Evolutionary conservation across 2,797 vertebrate genomes (phyloP).

Genomic region (Cirrhinus molitorella): DNA sequence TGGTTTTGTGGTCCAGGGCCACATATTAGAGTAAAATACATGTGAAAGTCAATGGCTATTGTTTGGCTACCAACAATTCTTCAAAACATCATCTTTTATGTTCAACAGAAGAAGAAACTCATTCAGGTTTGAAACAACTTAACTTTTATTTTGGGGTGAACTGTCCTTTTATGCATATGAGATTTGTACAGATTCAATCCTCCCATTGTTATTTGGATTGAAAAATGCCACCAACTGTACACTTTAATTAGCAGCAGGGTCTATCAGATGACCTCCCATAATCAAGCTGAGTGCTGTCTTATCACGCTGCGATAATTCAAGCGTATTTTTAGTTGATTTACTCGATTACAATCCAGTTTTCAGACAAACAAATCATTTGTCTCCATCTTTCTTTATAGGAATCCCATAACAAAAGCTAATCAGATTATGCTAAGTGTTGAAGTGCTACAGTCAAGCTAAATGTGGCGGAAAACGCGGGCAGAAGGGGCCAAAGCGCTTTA

Average conservation of each 20-base stretch:
- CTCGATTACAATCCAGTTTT: slow-evolving; percentile 37
- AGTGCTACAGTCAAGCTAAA: neutral
- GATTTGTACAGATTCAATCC: neutral
- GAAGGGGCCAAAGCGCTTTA: neutral
- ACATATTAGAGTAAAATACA: no score
- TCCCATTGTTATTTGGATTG: slow-evolving; percentile 6
- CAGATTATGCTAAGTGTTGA: slow-evolving; percentile 6
- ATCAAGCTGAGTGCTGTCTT: neutral
- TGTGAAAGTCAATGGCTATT: neutral
- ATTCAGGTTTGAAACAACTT: no score
- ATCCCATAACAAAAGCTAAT: slow-evolving; percentile 17
- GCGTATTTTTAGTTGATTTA: slow-evolving; percentile 34
- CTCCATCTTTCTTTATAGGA: slow-evolving; percentile 8
- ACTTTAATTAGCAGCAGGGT: slow-evolving; percentile 27
- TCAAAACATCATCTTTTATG: neutral
- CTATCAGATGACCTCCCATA: slow-evolving; percentile 11
- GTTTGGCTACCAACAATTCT: neutral
- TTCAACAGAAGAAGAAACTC: neutral
- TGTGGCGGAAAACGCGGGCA: neutral
- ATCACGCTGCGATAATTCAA: slow-evolving; percentile 30
- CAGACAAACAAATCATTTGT: slow-evolving; percentile 34
- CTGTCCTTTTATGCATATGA: neutral
- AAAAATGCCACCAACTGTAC: neutral
- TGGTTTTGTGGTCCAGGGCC: no score
- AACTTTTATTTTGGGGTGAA: neutral